Conservation (phyloP, 2,888 invertebrate species). For the Volucella zonaria region DNA sequence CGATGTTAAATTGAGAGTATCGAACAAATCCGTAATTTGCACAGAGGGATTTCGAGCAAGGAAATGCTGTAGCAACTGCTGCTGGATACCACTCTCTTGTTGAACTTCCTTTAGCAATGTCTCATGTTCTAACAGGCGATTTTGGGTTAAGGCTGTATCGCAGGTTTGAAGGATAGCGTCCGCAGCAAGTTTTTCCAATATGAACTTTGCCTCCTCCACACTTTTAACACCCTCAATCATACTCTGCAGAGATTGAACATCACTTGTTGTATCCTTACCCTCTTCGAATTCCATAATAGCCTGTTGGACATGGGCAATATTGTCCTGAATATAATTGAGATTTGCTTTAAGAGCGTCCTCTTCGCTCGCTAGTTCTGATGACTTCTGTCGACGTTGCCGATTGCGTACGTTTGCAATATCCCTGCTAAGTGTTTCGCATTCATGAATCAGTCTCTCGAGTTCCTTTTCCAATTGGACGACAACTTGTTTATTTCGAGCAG, state of each 20-base stretch:
- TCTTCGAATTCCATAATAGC: conserved; percentile 97
- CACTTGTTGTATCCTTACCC: conserved; percentile 83
- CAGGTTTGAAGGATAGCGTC: conserved; percentile 90
- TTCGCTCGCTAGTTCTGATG: conserved; percentile 87
- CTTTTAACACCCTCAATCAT: conserved; percentile 84
- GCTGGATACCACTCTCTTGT: conserved; percentile 88
- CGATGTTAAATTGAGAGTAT: conserved; percentile 79
- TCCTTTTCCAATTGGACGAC: conserved; percentile 93
- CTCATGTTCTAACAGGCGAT: conserved; percentile 88
- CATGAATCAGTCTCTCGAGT: conserved; percentile 91
- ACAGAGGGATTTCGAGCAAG: conserved; percentile 85
- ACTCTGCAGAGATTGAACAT: conserved; percentile 82
- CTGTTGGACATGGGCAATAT: conserved; percentile 95
- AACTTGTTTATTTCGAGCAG: conserved; percentile 91
- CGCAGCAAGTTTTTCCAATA: conserved; percentile 90
- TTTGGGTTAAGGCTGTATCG: conserved; percentile 88
- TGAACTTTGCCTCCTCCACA: conserved; percentile 90
- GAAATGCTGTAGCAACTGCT: conserved; percentile 90
- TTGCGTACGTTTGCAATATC: conserved; percentile 83
- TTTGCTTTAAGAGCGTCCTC: conserved; percentile 91
- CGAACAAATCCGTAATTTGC: conserved; percentile 83
- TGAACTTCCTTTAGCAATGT: conserved; percentile 87
- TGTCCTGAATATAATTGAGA: conserved; percentile 93
- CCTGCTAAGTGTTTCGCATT: conserved; percentile 89
- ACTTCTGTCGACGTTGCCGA: conserved; percentile 84